Conservation (phyloP, 2,888 invertebrate species). For the Laspeyria flexula region DNA sequence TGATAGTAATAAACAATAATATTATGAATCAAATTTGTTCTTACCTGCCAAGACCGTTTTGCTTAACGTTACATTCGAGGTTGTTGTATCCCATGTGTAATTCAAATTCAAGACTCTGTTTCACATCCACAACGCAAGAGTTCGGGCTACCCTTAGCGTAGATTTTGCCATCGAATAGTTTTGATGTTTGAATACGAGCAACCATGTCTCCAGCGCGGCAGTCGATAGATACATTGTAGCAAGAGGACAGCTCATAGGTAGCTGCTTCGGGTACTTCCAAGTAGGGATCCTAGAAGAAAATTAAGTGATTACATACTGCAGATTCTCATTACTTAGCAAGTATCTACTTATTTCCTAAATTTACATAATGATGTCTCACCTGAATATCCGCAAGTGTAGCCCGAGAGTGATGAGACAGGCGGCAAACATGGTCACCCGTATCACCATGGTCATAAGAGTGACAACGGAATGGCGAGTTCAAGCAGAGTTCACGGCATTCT, state of each 20-base stretch:
- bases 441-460: slow-evolving; percentile 98
- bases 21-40: slow-evolving; percentile 1
- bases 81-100: slow-evolving; percentile 96
- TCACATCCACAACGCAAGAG: slow-evolving; percentile 95
- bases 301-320: background rate
- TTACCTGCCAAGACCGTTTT: slow-evolving; percentile 93
- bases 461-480: slow-evolving; percentile 95
- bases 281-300: slow-evolving; percentile 90
- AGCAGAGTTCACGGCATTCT: slow-evolving; percentile 95
- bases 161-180: slow-evolving; percentile 96
- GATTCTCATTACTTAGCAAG: background rate
- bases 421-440: slow-evolving; percentile 96
- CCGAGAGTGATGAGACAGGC: slow-evolving; percentile 95
- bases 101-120: slow-evolving; percentile 95
- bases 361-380: slow-evolving; percentile 70
- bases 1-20: background rate
- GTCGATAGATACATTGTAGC: slow-evolving; percentile 97
- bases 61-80: slow-evolving; percentile 96
- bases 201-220: slow-evolving; percentile 97
- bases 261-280: slow-evolving; percentile 96
- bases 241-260: slow-evolving; percentile 96
- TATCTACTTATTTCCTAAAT: background rate
- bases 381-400: slow-evolving; percentile 95
- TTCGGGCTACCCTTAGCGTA: slow-evolving; percentile 98
- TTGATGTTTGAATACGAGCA: slow-evolving; percentile 95